Base-by-base conservation (phyloP, 2,888 invertebrate species). In the Heliothis peltigera region DNA sequence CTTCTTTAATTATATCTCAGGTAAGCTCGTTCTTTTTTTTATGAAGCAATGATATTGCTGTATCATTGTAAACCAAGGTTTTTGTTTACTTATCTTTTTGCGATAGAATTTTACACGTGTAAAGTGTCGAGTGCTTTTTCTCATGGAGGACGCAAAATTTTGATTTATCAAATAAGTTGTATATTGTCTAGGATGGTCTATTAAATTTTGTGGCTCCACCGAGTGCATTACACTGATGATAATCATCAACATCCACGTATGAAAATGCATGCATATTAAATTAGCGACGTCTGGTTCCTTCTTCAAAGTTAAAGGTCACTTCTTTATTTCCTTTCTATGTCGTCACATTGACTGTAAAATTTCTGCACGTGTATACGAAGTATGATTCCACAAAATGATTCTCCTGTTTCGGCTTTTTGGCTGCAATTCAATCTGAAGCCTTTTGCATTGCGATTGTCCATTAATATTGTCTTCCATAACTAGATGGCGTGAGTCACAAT, bases 401-500 rank as follows among this genome's bases (percentile, higher is more conserved):
- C 46, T 61, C n/a, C n/a, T n/a, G n/a, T n/a, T n/a, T n/a, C 15
- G n/a, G 12, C 18, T 47, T 51, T 35, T 73, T 73, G 61, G 74
- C 74, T 64, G 35, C 44, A 64, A 52, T 74, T 69, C 58, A 69
- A 73, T 46, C 18, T 42, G n/a, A 54, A 64, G 12, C 57, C 63
- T 63, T 55, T 52, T 46, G 39, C 28, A 35, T 18, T 52, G 28
- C 18, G 39, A 44, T 25, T 32, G 22, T 1, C 10, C 12, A 28
- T 48, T 68, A 63, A 64, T 78, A 35, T 55, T 48, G 32, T 46
- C 8, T 53, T 17, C 35, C 28, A 39, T 35, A 54, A 21, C 71
- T 77, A 77, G 77, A 75, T 77, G 72, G 69, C 75, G 69, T 70
- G 54, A 70, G 22, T 64, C 35, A 62, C 18, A 8, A 8, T 25